Evolutionary conservation across 2,797 vertebrate species (phyloP), one percentile per base, ranked within the genome.

Genomic region (Acipenser oxyrinchus): DNA sequence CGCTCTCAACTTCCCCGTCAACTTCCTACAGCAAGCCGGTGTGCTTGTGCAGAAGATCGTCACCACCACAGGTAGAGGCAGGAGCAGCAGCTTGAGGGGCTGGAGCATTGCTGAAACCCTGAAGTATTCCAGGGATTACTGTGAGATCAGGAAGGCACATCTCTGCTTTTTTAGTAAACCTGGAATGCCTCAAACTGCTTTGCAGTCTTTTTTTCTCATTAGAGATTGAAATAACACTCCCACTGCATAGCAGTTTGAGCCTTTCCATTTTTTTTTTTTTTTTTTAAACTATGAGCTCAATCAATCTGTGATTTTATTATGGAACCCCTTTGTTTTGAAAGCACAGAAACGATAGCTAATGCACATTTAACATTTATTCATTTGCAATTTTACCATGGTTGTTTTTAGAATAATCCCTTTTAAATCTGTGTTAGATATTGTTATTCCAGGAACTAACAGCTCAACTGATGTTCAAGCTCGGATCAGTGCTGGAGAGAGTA

Each of bases 31-130:
- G 79, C 93, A 96, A 73, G 96, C 97, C 0, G 97, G 97, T 8
- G 96, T 99, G 75, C 88, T 95, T 1, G 95, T 99, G 65, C 96
- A 99, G 84, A 95, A 95, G 77, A 95, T 99, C 68, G 92, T 98
- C 81, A 99, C 97, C 71, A 95, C 97, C 68, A 98, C 95, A 48
- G 97, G 97, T 97, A 78, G 66, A 37, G 70, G 4, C 48, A 12
- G 23, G 8, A 12, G 51, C 51, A 4, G 51, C 8, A 9, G 51
- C 51, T 53, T 9, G 8, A 9, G 51, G 51, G 51, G 51, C 51
- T 53, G 51, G 51, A 9, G 12, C 10, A 7, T 11, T 13, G 10
- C 6, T 10, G 55, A n/a, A 7, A 6, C 6, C 55, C 55, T 58
- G 55, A 13, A 11, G 48, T 10, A 37, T 37, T 23, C 13, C 23